Conservation (phyloP, 2,797 vertebrate species). For the Oreochromis mossambicus region DNA sequence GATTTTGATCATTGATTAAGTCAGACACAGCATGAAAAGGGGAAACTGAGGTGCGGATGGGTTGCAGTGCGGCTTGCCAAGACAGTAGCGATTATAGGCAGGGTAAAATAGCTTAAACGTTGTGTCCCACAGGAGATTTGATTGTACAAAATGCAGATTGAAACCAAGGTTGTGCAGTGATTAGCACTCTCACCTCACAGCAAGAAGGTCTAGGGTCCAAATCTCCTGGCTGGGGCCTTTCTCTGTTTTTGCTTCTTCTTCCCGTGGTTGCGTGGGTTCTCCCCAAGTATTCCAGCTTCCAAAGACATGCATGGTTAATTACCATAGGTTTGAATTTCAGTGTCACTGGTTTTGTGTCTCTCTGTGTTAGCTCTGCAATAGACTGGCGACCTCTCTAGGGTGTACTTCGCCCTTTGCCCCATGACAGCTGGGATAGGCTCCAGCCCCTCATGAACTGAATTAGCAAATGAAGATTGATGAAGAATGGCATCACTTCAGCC, state of each 20-base stretch:
- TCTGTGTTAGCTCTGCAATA: fast-evolving
- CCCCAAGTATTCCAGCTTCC: background rate
- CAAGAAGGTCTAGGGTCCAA: background rate
- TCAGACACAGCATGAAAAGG: background rate
- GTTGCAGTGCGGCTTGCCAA: background rate
- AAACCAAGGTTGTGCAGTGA: background rate
- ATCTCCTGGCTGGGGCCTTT: background rate
- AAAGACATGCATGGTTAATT: background rate
- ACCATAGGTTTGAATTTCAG: background rate
- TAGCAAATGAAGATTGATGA: background rate
- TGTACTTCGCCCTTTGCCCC: background rate
- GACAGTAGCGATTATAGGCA: background rate
- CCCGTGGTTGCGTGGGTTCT: background rate
- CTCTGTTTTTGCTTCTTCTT: background rate
- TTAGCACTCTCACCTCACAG: background rate
- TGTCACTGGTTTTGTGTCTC: background rate
- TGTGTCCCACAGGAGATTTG: fast-evolving
- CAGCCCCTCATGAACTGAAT: background rate
- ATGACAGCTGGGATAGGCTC: background rate
- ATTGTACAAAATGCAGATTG: background rate
- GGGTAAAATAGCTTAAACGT: background rate
- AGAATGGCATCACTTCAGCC: background rate
- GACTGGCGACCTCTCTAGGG: background rate
- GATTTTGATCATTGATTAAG: background rate
- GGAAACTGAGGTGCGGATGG: background rate